Percentiles rank a stretch among this genome's conserved stretches.
Conservation (phyloP, 2,888 invertebrate genomes). For the Nowickia ferox region DNA sequence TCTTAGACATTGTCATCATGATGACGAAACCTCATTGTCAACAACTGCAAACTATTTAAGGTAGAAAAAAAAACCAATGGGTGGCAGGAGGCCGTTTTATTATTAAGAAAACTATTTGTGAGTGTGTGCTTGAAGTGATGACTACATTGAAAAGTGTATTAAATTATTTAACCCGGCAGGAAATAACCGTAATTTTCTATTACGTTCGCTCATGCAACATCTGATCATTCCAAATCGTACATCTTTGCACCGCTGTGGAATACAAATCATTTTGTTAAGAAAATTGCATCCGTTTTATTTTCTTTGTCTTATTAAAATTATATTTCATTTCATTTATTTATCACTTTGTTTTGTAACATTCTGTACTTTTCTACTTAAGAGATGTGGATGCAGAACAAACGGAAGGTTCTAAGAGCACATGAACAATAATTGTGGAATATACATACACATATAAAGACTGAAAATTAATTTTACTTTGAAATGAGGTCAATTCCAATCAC, state of each 20-base stretch:
- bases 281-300: slow-evolving; percentile 65
- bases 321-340: slow-evolving; percentile 57
- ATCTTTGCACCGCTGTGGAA: slow-evolving; percentile 27
- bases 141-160: slow-evolving; percentile 45
- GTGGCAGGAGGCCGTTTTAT: slow-evolving; percentile 2
- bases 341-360: slow-evolving; percentile 44
- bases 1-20: slow-evolving; percentile 14
- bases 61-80: slow-evolving; percentile 30
- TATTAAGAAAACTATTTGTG: background rate
- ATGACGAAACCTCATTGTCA: slow-evolving; percentile 30
- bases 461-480: slow-evolving; percentile 71
- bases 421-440: slow-evolving; percentile 13
- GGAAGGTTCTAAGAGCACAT: slow-evolving; percentile 5
- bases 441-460: slow-evolving; percentile 11
- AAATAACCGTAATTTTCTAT: slow-evolving; percentile 56
- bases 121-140: background rate
- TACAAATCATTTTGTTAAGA: slow-evolving; percentile 51
- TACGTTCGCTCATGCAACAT: slow-evolving; percentile 21
- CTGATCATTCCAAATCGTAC: background rate
- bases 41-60: slow-evolving; percentile 41
- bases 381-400: background rate
- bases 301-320: slow-evolving; percentile 53
- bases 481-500: slow-evolving; percentile 67
- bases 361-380: slow-evolving; percentile 21
- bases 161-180: slow-evolving; percentile 58